A percentile compares a stretch with the other conserved stretches of the same genome.
These are phyloP conservation scores for Leptopilina boulardi DNA, from an alignment of 1,140 invertebrate species.

Conservation along the genomic window DNA sequence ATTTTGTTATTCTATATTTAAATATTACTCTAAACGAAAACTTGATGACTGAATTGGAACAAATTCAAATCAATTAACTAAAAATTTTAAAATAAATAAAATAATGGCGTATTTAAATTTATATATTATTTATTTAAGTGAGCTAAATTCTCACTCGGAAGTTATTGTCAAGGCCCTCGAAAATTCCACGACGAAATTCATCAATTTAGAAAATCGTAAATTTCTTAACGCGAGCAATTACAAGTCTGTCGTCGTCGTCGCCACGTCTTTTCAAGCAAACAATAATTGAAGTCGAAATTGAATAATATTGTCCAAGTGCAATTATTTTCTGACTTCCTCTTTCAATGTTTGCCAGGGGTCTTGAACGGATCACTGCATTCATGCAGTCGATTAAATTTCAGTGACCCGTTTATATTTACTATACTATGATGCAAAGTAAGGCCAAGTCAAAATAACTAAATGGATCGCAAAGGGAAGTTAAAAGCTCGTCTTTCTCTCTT, in stretches of 20 bases:
- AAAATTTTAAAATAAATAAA: too few relatives aligned
- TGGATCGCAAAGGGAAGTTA: not conserved
- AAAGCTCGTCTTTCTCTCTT: not conserved
- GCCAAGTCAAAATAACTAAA: slow-evolving; percentile 11
- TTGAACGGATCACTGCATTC: slow-evolving; percentile 12
- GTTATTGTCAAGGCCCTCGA: not conserved
- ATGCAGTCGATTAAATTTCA: slow-evolving; percentile 21
- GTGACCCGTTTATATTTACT: slow-evolving; percentile 7
- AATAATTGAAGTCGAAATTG: slow-evolving; percentile 30
- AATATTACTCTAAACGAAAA: not conserved
- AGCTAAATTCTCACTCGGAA: not conserved
- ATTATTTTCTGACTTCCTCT: slow-evolving; percentile 28
- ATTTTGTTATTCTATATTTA: not conserved
- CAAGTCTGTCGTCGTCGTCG: not conserved
- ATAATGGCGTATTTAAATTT: too few relatives aligned
- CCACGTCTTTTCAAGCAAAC: not conserved
- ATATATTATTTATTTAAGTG: not conserved
- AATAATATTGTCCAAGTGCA: slow-evolving; percentile 2
- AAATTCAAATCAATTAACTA: not conserved
- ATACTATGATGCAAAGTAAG: not conserved
- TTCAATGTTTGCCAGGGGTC: slow-evolving; percentile 1
- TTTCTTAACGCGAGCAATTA: not conserved
- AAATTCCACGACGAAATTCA: not conserved
- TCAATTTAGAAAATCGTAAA: slow-evolving; percentile 24
- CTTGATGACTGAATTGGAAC: not conserved